Percentiles rank a stretch among this genome's conserved stretches.
Conservation (phyloP, 64 coral and sea anemone species). For the Pocillopora verrucosa region DNA sequence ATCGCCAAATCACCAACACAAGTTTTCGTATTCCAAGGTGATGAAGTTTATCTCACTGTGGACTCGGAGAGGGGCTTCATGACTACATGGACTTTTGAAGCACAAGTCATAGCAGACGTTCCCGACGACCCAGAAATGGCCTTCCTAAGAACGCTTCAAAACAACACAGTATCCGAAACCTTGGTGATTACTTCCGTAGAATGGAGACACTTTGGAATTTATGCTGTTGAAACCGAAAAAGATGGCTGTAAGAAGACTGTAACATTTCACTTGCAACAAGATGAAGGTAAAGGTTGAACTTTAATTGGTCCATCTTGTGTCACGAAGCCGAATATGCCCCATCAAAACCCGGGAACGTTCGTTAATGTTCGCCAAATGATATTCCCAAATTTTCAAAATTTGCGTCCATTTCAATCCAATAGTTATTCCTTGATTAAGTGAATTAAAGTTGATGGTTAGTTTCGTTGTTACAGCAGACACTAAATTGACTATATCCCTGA, state of each 20-base stretch:
- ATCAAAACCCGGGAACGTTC: too few species aligned
- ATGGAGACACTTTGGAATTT: slow-evolving; percentile 79
- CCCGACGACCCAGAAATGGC: slow-evolving; percentile 80
- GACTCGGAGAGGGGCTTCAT: slow-evolving; percentile 46
- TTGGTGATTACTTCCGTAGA: slow-evolving; percentile 62
- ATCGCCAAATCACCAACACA: slow-evolving; percentile 33
- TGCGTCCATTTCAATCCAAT: too few species aligned
- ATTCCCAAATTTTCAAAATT: too few species aligned
- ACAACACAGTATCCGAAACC: slow-evolving; percentile 39
- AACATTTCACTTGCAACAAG: slow-evolving; percentile 66
- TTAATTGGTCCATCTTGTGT: not conserved
- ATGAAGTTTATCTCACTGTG: slow-evolving; percentile 46
- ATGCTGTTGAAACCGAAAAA: slow-evolving; percentile 47
- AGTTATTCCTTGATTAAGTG: too few species aligned
- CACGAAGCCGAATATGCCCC: too few species aligned
- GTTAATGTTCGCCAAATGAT: too few species aligned
- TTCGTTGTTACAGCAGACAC: too few species aligned
- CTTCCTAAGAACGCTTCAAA: slow-evolving; percentile 37
- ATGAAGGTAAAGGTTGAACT: slow-evolving; percentile 46
- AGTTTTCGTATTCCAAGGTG: slow-evolving; percentile 43
- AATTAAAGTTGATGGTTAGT: too few species aligned
- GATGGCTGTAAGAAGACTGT: slow-evolving; percentile 53
- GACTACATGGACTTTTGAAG: slow-evolving; percentile 69
- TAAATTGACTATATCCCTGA: too few species aligned
- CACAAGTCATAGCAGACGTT: slow-evolving; percentile 52